Evolutionary conservation across 2,797 vertebrate species (phyloP).

Genomic region (Anableps anableps): DNA sequence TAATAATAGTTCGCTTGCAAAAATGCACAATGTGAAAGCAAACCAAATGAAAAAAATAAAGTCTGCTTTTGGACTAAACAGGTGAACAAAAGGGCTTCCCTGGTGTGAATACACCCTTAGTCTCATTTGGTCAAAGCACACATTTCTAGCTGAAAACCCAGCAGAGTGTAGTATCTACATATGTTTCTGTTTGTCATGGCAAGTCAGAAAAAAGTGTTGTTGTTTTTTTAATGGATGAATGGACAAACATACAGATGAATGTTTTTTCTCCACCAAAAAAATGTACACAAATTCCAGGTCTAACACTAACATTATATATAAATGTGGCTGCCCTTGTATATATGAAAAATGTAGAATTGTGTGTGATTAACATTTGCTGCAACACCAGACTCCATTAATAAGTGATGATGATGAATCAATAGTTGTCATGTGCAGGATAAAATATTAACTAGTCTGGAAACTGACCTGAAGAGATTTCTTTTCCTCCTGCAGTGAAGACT

Average conservation of each 20-base stretch:
- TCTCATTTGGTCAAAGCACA: background rate
- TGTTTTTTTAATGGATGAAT: background rate
- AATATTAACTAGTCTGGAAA: constrained; percentile 84
- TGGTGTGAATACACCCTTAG: too few relatives aligned
- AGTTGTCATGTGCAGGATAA: constrained; percentile 78
- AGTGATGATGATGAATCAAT: constrained; percentile 85
- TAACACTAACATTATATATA: background rate
- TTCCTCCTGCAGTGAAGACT: constrained; percentile 44
- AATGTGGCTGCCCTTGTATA: constrained; percentile 18
- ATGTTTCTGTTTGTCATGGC: background rate
- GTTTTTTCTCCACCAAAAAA: background rate
- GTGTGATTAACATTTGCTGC: constrained; percentile 75
- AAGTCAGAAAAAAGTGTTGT: background rate
- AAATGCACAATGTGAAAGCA: too few relatives aligned
- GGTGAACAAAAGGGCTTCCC: too few relatives aligned
- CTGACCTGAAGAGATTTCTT: constrained; percentile 73
- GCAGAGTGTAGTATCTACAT: background rate
- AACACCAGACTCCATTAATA: constrained; percentile 80
- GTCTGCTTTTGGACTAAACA: too few relatives aligned
- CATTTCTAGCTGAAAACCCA: background rate
- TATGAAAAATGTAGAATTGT: constrained; percentile 47
- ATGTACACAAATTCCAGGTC: background rate
- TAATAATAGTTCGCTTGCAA: too few relatives aligned
- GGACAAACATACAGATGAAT: background rate
- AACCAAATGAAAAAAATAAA: too few relatives aligned